phyloP scores from a whole-genome alignment of 1,140 invertebrate genomes.

The Drosophila guanche region DNA sequence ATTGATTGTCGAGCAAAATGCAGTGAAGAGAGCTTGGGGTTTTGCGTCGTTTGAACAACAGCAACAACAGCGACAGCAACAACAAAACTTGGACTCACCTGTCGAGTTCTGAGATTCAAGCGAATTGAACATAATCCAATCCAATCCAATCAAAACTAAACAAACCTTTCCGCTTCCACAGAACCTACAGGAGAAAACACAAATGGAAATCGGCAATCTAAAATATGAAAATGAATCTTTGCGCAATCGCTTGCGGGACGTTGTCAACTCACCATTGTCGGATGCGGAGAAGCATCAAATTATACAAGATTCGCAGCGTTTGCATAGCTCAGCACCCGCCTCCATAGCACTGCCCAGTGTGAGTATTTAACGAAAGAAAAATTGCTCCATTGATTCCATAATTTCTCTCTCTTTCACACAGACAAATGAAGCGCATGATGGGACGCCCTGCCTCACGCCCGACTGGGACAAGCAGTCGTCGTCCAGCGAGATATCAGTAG shows the following conservation, averaged over 20 bases:
- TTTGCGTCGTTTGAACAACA: constrained; percentile 31
- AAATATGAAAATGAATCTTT: constrained; percentile 90
- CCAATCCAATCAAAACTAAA: constrained; percentile 16
- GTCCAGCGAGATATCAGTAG: constrained; percentile 94
- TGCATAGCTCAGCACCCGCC: constrained; percentile 87
- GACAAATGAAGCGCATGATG: constrained; percentile 74
- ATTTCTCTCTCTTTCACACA: background rate
- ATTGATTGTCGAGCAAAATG: constrained; percentile 33
- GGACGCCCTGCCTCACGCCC: constrained; percentile 87
- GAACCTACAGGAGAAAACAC: constrained; percentile 85
- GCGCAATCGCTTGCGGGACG: constrained; percentile 89
- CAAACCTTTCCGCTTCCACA: constrained; percentile 40
- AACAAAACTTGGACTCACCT: constrained; percentile 20
- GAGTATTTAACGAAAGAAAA: constrained; percentile 64
- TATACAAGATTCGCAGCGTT: constrained; percentile 87
- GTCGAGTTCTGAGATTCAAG: background rate
- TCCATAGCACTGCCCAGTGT: constrained; percentile 86
- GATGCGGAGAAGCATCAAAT: constrained; percentile 92
- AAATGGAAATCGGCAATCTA: constrained; percentile 87
- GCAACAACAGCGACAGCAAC: constrained; percentile 9
- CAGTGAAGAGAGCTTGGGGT: background rate
- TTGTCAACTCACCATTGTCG: constrained; percentile 91
- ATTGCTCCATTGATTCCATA: background rate
- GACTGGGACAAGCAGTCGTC: constrained; percentile 96
- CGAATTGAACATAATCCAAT: too few relatives aligned